Evolutionary conservation across 2,797 vertebrate genomes (phyloP), one percentile per base, ranked within the genome.

Genomic region (Heteromormyrus szaboi): DNA sequence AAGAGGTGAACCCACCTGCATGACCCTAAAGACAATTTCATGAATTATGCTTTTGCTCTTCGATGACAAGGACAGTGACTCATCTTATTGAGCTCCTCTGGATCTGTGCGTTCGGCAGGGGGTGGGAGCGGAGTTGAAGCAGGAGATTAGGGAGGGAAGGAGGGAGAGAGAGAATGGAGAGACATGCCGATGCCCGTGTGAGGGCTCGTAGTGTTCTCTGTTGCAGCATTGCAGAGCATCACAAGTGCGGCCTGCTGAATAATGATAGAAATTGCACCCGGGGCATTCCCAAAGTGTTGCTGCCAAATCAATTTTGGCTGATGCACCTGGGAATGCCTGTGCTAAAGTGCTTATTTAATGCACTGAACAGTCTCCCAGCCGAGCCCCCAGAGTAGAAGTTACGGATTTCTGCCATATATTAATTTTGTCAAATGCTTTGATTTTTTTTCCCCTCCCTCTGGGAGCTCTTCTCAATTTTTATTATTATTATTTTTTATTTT

Each of bases 271-370:
- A 85, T 86, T 68, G 37, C 54, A 88, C 90, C 91, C 90, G 85
- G 89, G 91, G 88, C 85, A 54, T 87, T 93, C 90, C 91, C 72
- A 92, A 91, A 93, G 90, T 87, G 83, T 68, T 62, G 50, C 41
- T 87, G 91, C 89, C 90, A 92, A 91, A 93, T 94, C 93, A 93
- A 90, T 93, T 93, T 44, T 90, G 92, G 86, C 89, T 89, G 62
- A 89, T 92, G 89, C 85, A 89, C 90, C 53, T 29, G 89, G 90
- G 85, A 79, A 12, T n/a, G 65, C 50, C 59, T 29, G 65, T 89
- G 29, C 89, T 51, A 41, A 79, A 89, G 90, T 53, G 81, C 88
- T 91, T 29, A 48, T 93, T 93, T 90, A 90, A 92, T 90, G 91
- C 90, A 90, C 90, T 87, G 68, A 88, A 29, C 90, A 86, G 84